Conservation (phyloP, 2,113 vertebrate genomes). For the Mesembrinibis cayennensis region DNA sequence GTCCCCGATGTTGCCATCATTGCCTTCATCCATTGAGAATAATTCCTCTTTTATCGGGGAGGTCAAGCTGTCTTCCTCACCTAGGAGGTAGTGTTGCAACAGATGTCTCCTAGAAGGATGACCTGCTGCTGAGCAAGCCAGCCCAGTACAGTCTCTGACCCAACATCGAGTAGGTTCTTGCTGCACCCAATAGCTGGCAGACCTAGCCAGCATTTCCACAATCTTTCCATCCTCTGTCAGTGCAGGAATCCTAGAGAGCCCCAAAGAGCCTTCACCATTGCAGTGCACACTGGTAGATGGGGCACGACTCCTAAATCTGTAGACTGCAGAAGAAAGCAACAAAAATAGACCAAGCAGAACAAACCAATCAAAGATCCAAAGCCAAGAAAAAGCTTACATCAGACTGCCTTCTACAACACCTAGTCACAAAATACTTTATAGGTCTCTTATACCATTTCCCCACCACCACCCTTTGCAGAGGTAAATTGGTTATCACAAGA, state of each 20-base stretch:
- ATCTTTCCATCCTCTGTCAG: not conserved
- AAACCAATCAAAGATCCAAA: not conserved
- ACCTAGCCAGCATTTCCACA: not conserved
- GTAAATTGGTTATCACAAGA: not conserved
- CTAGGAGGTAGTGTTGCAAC: not conserved
- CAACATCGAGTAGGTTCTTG: not conserved
- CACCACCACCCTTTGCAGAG: not conserved
- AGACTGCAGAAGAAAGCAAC: conserved; percentile 17
- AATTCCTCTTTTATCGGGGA: not conserved
- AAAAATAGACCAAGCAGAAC: not conserved
- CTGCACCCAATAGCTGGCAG: not conserved
- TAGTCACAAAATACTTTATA: not conserved
- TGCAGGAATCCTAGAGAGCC: not conserved
- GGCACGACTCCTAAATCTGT: conserved; percentile 4
- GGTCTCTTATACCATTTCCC: not conserved
- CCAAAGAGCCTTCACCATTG: not conserved
- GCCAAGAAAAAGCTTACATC: not conserved
- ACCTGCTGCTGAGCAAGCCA: not conserved
- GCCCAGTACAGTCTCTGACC: conserved; percentile 7
- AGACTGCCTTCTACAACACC: not conserved
- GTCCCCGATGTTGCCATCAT: not conserved
- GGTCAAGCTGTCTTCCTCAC: not conserved
- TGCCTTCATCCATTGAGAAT: not conserved
- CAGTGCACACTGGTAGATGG: not conserved
- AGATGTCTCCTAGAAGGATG: not conserved